A percentile compares a stretch with the other conserved stretches of the same genome.
These are phyloP conservation scores for Papilio protenor DNA, from an alignment of 2,888 invertebrate genomes.

Conservation along the genomic window DNA sequence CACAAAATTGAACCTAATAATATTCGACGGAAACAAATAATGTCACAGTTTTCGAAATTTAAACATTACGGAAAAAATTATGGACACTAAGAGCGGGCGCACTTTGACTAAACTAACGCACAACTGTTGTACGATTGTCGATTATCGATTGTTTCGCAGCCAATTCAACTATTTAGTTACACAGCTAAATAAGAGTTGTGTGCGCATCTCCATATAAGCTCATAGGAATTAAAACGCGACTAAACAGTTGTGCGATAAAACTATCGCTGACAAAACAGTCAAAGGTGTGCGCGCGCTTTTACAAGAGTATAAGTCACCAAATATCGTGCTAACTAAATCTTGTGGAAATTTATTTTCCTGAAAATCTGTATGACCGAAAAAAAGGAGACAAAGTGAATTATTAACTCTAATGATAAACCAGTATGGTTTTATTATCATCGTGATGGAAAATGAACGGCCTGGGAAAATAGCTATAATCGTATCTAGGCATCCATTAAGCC, in stretches of 20 bases:
- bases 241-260: too few relatives aligned
- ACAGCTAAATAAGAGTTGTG: too few relatives aligned
- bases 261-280: too few relatives aligned
- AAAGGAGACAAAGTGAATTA: background rate
- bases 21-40: background rate
- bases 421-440: background rate
- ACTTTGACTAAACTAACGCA: too few relatives aligned
- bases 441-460: background rate
- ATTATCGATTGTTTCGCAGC: too few relatives aligned
- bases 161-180: too few relatives aligned
- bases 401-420: background rate
- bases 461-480: slow-evolving; percentile 15
- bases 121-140: too few relatives aligned
- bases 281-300: too few relatives aligned
- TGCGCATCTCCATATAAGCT: too few relatives aligned
- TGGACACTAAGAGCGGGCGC: background rate
- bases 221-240: too few relatives aligned
- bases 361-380: background rate
- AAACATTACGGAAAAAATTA: background rate
- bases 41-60: background rate
- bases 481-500: slow-evolving; percentile 17
- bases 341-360: background rate
- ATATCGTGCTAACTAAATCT: background rate
- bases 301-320: too few relatives aligned
- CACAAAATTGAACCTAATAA: background rate